Evolutionary conservation across 2,797 vertebrate genomes (phyloP), one percentile per base, ranked within the genome.

Genomic region (Myotis pilosus): DNA sequence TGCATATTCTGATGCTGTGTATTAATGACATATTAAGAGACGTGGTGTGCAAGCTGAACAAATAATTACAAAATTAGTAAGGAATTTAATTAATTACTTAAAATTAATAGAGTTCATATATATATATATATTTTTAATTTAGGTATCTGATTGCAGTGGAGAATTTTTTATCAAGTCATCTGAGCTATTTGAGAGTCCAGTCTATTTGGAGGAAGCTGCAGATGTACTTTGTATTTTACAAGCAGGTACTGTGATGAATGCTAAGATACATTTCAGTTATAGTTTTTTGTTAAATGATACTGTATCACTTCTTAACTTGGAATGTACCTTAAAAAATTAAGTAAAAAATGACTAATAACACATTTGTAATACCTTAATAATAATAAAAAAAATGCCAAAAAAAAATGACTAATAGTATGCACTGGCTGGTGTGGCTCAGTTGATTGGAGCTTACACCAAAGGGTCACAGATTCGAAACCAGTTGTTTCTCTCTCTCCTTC

Each of bases 171-270:
- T 99, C 36, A 99, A 99, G 96, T 99, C 99, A 1, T 99, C 99
- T 5, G 99, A 99, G 95, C 98, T 99, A 38, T 99, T 99, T 78
- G 99, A 99, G 98, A 99, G 99, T 97, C 98, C 99, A 0, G 99
- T 99, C 20, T 99, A 99, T 94, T 97, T 99, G 98, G 99, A 99
- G 53, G 99, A 99, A 97, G 99, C 99, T 19, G 99, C 99, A 60
- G 99, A 99, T 97, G 99, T 99, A 25, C 99, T 99, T 82, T 99
- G 99, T 96, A 99, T 99, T 98, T 98, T 99, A 97, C 99, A 99
- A 99, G 99, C 99, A 99, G 99, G 99, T 99, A 98, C 20, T 81
- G 22, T 95, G 66, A 79, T 91, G 3, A 89, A 23, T 80, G 1
- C 87, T 92, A 87, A 2, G 51, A 60, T 66, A n/a, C 3, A 62